A percentile compares a stretch with the other conserved stretches of the same genome.
Conservation (phyloP, 2,113 vertebrate genomes). For the Ginglymostoma cirratum region DNA sequence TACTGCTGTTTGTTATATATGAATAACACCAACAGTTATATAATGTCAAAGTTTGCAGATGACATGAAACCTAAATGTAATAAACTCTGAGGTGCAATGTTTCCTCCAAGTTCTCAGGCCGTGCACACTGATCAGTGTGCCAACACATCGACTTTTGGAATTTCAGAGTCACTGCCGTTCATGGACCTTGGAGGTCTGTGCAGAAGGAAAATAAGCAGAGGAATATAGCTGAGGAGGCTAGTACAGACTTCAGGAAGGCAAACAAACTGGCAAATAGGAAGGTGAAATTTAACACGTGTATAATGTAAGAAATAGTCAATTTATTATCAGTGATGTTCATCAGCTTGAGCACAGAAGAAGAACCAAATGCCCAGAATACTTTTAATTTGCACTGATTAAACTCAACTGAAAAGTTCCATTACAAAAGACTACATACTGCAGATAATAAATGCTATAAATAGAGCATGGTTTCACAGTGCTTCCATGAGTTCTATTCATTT, state of each 20-base stretch:
- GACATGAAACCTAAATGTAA: neutral
- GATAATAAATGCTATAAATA: neutral
- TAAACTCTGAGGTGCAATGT: neutral
- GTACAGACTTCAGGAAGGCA: neutral
- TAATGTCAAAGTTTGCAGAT: neutral
- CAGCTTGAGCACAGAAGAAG: neutral
- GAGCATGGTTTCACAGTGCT: neutral
- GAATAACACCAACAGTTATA: neutral
- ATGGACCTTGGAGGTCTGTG: no score
- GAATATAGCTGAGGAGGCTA: neutral
- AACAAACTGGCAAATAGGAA: neutral
- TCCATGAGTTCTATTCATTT: neutral
- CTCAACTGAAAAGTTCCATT: neutral
- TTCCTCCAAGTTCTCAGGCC: no score
- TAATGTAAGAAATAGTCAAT: neutral
- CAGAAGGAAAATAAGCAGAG: no score
- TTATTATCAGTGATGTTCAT: neutral
- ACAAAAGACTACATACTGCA: neutral
- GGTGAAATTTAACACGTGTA: neutral
- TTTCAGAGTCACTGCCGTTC: no score
- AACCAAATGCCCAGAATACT: neutral
- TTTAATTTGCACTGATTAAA: neutral
- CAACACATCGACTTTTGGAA: no score
- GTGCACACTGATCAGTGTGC: no score
- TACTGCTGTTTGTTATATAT: neutral